Base-by-base conservation (phyloP, 2,797 vertebrate genomes). In the Hippopotamyrus pictus region DNA sequence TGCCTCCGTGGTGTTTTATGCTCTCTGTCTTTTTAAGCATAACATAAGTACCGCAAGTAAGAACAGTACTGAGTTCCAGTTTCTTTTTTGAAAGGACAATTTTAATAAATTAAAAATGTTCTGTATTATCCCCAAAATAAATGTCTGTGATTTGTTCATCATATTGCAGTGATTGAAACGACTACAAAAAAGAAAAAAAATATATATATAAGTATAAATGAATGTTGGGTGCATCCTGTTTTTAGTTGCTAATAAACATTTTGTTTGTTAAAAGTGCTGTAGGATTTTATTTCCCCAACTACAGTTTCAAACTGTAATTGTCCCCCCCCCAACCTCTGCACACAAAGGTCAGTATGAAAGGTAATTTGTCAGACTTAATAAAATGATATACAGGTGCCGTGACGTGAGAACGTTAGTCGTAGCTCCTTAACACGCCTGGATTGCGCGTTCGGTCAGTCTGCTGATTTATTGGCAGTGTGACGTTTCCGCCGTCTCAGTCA, bases 201-300 rank as follows among this genome's bases (percentile, higher is more conserved):
- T 91, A 94, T 90, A 89, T 95, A 94, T 95, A 94, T 94, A 92
- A 92, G 88, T 89, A 93, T 93, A 91, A 93, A 96, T 97, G 96
- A 96, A 97, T 99, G 98, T 98, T 96, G 96, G 97, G 96, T 98
- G 96, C 97, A 97, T 97, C 97, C 96, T 99, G 97, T 98, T 98
- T 96, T 98, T 99, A 99, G 98, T 97, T 97, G 97, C 96, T 98
- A 99, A 99, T 99, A 99, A 99, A 99, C 97, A 97, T 98, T 98
- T 97, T 98, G 96, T 98, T 98, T 99, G 97, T 97, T 97, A 96
- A 97, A 97, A 96, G 97, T 97, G 97, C 97, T 98, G 98, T 98
- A 99, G 98, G 97, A 97, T 97, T 99, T 97, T 97, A 97, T 98
- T 99, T 98, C 98, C 93, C 96, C 65, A 87, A 79, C 85, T 87